Conservation (phyloP, 2,797 vertebrate species). For the Oreochromis grahami region DNA sequence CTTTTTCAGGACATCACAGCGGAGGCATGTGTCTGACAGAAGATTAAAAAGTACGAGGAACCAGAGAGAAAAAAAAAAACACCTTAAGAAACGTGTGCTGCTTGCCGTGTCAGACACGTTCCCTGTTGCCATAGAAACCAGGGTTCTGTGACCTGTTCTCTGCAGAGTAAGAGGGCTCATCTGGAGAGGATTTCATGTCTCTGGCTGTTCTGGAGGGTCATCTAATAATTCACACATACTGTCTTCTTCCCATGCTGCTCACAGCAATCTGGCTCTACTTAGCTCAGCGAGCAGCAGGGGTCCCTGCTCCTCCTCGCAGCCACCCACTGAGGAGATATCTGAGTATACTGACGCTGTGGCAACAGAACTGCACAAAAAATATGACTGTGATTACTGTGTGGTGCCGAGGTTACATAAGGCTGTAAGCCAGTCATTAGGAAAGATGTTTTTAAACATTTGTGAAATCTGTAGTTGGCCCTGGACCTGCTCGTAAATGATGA, state of each 20-base stretch:
- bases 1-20: neutral
- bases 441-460: constrained; percentile 54
- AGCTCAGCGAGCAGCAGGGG: constrained; percentile 4
- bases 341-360: constrained; percentile 26
- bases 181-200: constrained; percentile 46
- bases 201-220: constrained; percentile 11
- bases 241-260: constrained; percentile 13
- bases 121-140: constrained; percentile 22
- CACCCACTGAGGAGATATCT: constrained; percentile 15
- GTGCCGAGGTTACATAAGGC: constrained; percentile 42
- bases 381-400: constrained; percentile 25
- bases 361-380: constrained; percentile 27
- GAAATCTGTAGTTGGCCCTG: constrained; percentile 43
- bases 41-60: neutral
- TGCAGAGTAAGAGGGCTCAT: constrained; percentile 8
- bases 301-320: neutral
- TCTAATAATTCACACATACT: constrained; percentile 34
- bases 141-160: constrained; percentile 11
- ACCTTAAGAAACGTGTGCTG: neutral
- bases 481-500: neutral
- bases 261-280: constrained; percentile 26
- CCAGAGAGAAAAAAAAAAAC: neutral
- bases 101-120: neutral
- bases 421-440: constrained; percentile 46
- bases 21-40: neutral